Percentiles rank a stretch among this genome's conserved stretches.
Conservation (phyloP, 2,113 vertebrate species). For the Carollia perspicillata region DNA sequence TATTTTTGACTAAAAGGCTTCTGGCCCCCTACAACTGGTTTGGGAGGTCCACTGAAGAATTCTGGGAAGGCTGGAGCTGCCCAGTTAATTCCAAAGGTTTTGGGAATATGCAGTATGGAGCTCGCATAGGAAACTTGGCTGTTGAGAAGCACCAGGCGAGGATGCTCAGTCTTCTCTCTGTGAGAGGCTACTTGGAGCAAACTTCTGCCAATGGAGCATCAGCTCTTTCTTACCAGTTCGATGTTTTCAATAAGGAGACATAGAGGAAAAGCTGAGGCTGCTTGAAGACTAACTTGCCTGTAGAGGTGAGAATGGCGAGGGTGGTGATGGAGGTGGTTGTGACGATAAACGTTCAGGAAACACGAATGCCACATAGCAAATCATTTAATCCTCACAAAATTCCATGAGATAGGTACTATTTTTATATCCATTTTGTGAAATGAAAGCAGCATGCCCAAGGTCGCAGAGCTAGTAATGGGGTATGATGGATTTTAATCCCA, state of each 20-base stretch:
- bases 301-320: neutral
- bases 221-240: neutral
- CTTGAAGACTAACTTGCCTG: neutral
- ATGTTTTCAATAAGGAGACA: neutral
- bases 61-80: neutral
- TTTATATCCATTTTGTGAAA: neutral
- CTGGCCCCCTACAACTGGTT: neutral
- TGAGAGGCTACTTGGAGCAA: too few relatives aligned
- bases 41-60: neutral
- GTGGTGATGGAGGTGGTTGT: neutral
- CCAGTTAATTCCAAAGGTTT: neutral
- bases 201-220: neutral
- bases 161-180: too few relatives aligned
- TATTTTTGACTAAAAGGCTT: neutral
- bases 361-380: neutral
- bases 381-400: neutral
- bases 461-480: neutral
- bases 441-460: neutral
- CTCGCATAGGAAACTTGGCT: neutral
- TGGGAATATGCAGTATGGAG: neutral
- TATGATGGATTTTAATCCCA: neutral
- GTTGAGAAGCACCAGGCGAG: slow-evolving; percentile 36
- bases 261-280: neutral
- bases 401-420: neutral
- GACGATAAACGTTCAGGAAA: neutral